phyloP scores from a whole-genome alignment of 2,888 invertebrate species.

The Ophion slaviceki region DNA sequence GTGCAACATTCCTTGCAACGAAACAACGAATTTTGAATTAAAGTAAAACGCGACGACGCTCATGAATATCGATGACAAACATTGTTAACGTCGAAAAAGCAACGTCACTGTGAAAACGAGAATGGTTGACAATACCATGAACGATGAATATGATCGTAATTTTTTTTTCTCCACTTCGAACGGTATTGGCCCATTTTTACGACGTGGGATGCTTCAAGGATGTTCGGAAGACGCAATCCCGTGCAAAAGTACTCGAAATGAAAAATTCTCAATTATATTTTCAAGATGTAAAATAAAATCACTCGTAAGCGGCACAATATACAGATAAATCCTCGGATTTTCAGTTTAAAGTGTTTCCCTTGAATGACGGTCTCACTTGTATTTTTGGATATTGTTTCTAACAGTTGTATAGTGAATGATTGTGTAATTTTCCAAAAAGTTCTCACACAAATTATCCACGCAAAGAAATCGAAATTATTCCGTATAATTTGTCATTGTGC shows the following conservation, averaged over 20 bases:
- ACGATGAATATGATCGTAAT: slow-evolving; percentile 27
- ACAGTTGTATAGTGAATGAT: too few species aligned
- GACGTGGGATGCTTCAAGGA: not conserved
- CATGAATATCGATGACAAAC: slow-evolving; percentile 31
- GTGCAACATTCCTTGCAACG: slow-evolving; percentile 53
- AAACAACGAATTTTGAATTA: slow-evolving; percentile 17
- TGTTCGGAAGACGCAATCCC: not conserved
- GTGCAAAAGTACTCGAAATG: not conserved
- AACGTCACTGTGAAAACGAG: slow-evolving; percentile 37
- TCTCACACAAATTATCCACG: too few species aligned
- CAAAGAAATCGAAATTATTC: too few species aligned
- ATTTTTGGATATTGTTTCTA: too few species aligned
- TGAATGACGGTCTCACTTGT: not conserved
- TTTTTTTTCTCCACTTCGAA: not conserved
- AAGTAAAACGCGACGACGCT: slow-evolving; percentile 38
- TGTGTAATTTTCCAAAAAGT: too few species aligned
- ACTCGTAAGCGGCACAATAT: not conserved
- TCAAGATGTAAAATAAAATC: not conserved
- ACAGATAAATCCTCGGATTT: not conserved
- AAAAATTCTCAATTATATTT: not conserved
- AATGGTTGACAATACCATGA: slow-evolving; percentile 15
- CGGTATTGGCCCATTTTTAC: not conserved
- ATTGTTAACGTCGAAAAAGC: slow-evolving; percentile 40
- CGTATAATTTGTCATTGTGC: too few species aligned
- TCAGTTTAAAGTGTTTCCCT: not conserved